These are phyloP conservation scores for Cololabis saira DNA, from an alignment of 2,113 vertebrate species.

Conservation along the genomic window DNA sequence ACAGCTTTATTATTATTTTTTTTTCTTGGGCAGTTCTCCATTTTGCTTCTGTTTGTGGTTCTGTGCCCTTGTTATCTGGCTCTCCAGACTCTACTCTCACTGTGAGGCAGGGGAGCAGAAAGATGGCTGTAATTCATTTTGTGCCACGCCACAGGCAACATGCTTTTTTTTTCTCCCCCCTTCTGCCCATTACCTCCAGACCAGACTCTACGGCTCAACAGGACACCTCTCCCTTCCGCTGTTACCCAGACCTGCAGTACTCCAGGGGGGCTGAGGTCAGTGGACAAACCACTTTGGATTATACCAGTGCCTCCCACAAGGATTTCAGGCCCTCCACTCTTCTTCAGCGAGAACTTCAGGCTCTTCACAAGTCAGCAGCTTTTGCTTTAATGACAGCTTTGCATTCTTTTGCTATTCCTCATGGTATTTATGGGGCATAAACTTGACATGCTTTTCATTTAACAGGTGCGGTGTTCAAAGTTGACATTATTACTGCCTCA, in stretches of 20 bases:
- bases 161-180: slow-evolving; percentile 27
- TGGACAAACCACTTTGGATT: slow-evolving; percentile 62
- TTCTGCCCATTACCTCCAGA: slow-evolving; percentile 66
- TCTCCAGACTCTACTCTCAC: slow-evolving; percentile 64
- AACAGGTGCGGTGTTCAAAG: not conserved
- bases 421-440: not conserved
- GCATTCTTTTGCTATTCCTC: no score
- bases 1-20: slow-evolving; percentile 48
- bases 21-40: slow-evolving; percentile 48
- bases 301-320: slow-evolving; percentile 47
- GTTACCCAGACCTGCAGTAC: slow-evolving; percentile 43
- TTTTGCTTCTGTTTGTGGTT: slow-evolving; percentile 65
- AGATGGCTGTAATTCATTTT: slow-evolving; percentile 75
- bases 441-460: not conserved
- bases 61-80: slow-evolving; percentile 74
- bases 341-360: slow-evolving; percentile 29
- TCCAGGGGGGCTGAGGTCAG: slow-evolving; percentile 56
- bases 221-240: slow-evolving; percentile 51
- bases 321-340: slow-evolving; percentile 29
- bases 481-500: no score
- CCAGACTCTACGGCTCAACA: slow-evolving; percentile 64
- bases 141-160: slow-evolving; percentile 67
- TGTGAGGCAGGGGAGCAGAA: slow-evolving; percentile 71
- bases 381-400: not conserved
- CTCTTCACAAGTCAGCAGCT: not conserved